These are phyloP conservation scores for Raillietiella orientalis DNA, from an alignment of 2,888 invertebrate species.

Conservation along the genomic window DNA sequence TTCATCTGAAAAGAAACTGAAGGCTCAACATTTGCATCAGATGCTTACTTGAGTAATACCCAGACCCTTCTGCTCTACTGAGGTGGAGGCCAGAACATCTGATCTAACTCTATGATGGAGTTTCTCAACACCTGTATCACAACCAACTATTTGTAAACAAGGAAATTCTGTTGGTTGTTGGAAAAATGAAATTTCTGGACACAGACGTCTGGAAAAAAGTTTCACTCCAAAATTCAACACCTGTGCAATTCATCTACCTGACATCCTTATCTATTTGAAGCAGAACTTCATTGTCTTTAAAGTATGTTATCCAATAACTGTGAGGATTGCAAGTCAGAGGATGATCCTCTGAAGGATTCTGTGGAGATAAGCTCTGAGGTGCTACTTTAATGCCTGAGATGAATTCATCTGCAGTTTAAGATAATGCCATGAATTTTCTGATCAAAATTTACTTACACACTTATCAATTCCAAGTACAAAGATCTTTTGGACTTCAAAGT, in stretches of 20 bases:
- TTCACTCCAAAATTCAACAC: neutral
- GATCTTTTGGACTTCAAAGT: conserved; percentile 16
- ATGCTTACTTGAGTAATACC: conserved; percentile 50
- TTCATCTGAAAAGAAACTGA: conserved; percentile 18
- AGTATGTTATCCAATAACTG: conserved; percentile 81
- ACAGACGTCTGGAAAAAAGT: conserved; percentile 17
- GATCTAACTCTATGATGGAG: conserved; percentile 64
- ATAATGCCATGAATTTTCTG: neutral
- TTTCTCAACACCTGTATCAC: conserved; percentile 32
- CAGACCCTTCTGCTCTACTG: conserved; percentile 52
- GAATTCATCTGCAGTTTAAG: neutral
- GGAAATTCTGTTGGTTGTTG: conserved; percentile 79
- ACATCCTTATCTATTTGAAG: conserved; percentile 95
- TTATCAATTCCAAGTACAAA: neutral
- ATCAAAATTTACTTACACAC: neutral
- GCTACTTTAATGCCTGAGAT: neutral
- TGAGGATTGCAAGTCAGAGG: conserved; percentile 81
- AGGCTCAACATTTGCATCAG: neutral
- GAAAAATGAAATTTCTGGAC: conserved; percentile 51
- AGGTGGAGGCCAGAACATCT: conserved; percentile 49
- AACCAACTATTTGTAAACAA: conserved; percentile 44
- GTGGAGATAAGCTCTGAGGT: neutral
- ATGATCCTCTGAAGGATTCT: conserved; percentile 25
- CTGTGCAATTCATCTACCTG: conserved; percentile 15
- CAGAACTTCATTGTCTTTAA: conserved; percentile 87